Evolutionary conservation across 2,888 invertebrate species (phyloP).

Genomic region (Chloroclystis v-ata): DNA sequence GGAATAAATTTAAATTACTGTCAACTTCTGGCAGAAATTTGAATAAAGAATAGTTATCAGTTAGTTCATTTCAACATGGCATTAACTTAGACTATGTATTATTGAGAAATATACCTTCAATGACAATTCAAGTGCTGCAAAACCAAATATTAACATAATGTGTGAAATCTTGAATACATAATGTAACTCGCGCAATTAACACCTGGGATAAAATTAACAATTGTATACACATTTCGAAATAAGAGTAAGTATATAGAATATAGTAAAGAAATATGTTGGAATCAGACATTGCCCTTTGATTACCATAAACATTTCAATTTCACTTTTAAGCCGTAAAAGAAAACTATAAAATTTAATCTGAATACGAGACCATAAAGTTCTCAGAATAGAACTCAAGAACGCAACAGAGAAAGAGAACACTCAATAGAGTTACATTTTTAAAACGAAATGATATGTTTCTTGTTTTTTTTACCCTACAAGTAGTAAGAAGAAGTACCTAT

Average conservation of each 20-base stretch:
- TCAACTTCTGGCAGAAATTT: not conserved
- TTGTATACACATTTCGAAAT: too few species aligned
- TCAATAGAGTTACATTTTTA: constrained; percentile 1
- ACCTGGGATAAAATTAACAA: not conserved
- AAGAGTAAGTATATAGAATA: too few species aligned
- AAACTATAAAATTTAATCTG: constrained; percentile 20
- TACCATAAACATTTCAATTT: constrained; percentile 23
- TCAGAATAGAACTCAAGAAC: constrained; percentile 6
- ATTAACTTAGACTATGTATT: not conserved
- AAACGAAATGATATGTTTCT: not conserved
- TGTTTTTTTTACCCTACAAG: not conserved
- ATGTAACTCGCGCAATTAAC: not conserved
- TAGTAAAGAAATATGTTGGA: too few species aligned
- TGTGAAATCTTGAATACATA: constrained; percentile 2
- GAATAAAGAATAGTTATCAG: not conserved
- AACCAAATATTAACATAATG: not conserved
- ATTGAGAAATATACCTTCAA: not conserved
- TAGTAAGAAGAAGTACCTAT: too few species aligned
- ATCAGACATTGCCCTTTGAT: constrained; percentile 17
- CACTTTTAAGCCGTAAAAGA: constrained; percentile 25
- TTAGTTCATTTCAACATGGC: not conserved
- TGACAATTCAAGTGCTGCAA: too few species aligned
- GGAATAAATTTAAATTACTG: not conserved
- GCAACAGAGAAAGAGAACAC: not conserved
- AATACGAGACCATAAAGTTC: constrained; percentile 4